A percentile compares a stretch with the other conserved stretches of the same genome.
These are phyloP conservation scores for Theropithecus gelada DNA, from an alignment of 2,113 vertebrate species.

Conservation along the genomic window DNA sequence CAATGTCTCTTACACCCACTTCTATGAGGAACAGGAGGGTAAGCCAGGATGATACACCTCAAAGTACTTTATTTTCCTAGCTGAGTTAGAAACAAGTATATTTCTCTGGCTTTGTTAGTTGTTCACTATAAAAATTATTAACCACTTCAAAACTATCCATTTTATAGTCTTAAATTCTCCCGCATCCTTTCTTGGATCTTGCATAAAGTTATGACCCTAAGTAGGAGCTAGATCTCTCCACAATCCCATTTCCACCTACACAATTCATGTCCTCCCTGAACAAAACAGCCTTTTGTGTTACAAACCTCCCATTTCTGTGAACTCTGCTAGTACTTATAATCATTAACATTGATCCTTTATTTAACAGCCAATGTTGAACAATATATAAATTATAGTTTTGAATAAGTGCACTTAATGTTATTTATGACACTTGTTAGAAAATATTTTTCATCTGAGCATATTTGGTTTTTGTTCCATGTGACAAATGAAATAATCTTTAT, in stretches of 20 bases:
- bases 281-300: not conserved
- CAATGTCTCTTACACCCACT: too few relatives aligned
- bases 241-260: not conserved
- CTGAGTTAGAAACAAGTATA: not conserved
- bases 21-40: not conserved
- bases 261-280: not conserved
- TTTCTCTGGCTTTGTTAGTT: not conserved
- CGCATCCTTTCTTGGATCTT: not conserved
- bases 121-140: not conserved
- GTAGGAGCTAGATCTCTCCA: not conserved
- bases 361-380: not conserved
- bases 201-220: not conserved
- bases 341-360: not conserved
- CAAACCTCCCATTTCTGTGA: not conserved
- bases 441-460: not conserved
- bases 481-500: not conserved
- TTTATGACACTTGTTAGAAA: not conserved
- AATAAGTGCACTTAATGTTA: not conserved
- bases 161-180: not conserved
- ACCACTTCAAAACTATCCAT: not conserved
- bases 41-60: not conserved
- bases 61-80: not conserved
- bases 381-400: not conserved
- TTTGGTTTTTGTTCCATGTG: not conserved
- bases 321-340: too few relatives aligned